These are phyloP conservation scores for Chaetodon trifasciatus DNA, from an alignment of 2,797 vertebrate species.

Conservation along the genomic window DNA sequence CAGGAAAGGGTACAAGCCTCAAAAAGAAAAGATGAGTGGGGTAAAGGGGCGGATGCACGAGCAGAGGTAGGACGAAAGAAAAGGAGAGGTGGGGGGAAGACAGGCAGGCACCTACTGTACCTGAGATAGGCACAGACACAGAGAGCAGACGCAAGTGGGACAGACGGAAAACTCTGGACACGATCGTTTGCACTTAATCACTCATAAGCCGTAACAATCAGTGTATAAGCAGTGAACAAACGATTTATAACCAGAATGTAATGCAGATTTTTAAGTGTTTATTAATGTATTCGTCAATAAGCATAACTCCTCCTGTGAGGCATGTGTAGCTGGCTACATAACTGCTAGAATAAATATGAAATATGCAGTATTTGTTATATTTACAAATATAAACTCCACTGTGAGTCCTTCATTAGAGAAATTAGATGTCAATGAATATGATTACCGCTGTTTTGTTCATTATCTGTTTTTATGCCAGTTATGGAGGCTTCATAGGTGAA, in stretches of 20 bases:
- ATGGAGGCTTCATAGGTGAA: neutral
- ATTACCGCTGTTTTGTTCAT: neutral
- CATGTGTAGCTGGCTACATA: neutral
- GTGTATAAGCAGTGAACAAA: neutral
- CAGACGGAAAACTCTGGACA: neutral
- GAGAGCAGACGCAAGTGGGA: neutral
- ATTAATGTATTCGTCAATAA: neutral
- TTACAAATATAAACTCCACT: neutral
- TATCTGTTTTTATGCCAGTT: neutral
- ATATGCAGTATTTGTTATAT: no score
- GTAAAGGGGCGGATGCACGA: neutral
- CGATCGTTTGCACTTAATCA: neutral
- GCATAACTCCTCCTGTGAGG: neutral
- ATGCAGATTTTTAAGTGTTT: neutral
- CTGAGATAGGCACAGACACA: neutral
- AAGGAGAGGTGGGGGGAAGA: neutral
- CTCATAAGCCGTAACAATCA: neutral
- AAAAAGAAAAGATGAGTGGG: constrained; percentile 25
- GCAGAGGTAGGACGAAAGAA: neutral
- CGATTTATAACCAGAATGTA: neutral
- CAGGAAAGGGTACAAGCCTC: constrained; percentile 53
- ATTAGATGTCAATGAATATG: neutral
- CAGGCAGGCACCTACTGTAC: neutral
- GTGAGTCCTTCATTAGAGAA: neutral
- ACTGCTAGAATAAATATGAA: neutral